Evolutionary conservation across 1,140 invertebrate genomes (phyloP).

Genomic region (Eufriesea mexicana): DNA sequence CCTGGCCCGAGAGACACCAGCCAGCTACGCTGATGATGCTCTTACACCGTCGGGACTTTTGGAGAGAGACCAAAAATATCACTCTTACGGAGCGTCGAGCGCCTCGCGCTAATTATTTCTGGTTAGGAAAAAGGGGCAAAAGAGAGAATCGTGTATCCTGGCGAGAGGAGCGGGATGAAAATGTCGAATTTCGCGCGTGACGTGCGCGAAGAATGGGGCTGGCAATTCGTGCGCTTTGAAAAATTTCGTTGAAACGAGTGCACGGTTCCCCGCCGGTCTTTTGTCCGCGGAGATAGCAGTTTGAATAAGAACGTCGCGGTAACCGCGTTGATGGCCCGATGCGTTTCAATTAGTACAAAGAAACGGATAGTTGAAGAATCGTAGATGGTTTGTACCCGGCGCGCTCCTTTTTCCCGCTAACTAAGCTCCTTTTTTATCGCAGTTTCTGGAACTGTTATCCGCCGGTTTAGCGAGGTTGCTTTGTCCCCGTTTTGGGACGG

Average conservation of each 20-base stretch:
- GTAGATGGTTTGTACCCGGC: neutral
- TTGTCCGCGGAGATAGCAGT: neutral
- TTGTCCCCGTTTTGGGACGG: slow-evolving; percentile 61
- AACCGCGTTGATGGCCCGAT: neutral
- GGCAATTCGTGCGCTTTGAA: neutral
- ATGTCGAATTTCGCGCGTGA: neutral
- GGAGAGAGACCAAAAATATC: slow-evolving; percentile 29
- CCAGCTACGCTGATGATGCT: slow-evolving; percentile 1
- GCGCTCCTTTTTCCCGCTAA: neutral
- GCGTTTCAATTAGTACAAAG: slow-evolving; percentile 6
- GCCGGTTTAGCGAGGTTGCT: slow-evolving; percentile 36
- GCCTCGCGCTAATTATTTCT: slow-evolving; percentile 18
- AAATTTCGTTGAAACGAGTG: neutral
- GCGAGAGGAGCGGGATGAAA: neutral
- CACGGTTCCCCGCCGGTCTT: too few relatives aligned
- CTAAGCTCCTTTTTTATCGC: slow-evolving; percentile 4
- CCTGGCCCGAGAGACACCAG: neutral
- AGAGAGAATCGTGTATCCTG: neutral
- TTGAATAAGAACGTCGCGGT: neutral
- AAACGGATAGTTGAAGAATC: slow-evolving; percentile 1
- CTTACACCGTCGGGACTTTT: slow-evolving; percentile 23
- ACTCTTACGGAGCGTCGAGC: neutral
- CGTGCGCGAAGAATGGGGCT: neutral
- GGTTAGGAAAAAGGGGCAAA: neutral
- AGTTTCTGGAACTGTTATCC: slow-evolving; percentile 51